Conservation (phyloP, 2,797 vertebrate genomes). For the Myiotriccus ornatus region DNA sequence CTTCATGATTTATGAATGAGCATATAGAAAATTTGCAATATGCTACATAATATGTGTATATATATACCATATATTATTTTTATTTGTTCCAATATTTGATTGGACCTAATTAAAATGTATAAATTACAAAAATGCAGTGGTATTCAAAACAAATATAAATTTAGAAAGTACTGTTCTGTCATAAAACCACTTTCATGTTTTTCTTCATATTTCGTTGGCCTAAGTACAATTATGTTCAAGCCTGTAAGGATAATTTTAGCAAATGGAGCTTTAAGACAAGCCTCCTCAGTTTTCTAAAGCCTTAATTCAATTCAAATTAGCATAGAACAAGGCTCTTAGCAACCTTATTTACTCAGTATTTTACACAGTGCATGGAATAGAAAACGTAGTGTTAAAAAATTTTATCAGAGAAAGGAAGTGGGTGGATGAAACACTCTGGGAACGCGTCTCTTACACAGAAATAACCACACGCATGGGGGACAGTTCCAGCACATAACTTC, state of each 20-base stretch:
- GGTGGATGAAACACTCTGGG: not conserved
- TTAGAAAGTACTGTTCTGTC: not conserved
- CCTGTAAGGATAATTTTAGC: not conserved
- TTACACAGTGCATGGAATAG: not conserved
- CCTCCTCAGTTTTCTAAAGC: not conserved
- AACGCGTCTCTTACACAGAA: not conserved
- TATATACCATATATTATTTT: not conserved
- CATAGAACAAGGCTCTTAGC: not conserved
- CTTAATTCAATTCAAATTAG: conserved; percentile 5
- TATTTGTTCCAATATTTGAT: not conserved
- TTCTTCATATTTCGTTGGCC: not conserved
- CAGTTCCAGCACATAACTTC: not conserved
- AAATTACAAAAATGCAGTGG: not conserved
- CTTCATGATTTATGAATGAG: not conserved
- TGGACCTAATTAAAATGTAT: not conserved
- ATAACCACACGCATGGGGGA: not conserved
- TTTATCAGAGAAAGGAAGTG: not conserved
- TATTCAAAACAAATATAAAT: not conserved
- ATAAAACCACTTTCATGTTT: not conserved
- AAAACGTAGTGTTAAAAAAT: not conserved
- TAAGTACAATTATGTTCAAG: not conserved
- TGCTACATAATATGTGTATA: not conserved
- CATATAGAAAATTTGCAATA: not conserved
- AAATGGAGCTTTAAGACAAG: not conserved
- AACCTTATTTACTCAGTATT: not conserved